Evolutionary conservation across 2,888 invertebrate species (phyloP).

Genomic region (Thelaira solivaga): DNA sequence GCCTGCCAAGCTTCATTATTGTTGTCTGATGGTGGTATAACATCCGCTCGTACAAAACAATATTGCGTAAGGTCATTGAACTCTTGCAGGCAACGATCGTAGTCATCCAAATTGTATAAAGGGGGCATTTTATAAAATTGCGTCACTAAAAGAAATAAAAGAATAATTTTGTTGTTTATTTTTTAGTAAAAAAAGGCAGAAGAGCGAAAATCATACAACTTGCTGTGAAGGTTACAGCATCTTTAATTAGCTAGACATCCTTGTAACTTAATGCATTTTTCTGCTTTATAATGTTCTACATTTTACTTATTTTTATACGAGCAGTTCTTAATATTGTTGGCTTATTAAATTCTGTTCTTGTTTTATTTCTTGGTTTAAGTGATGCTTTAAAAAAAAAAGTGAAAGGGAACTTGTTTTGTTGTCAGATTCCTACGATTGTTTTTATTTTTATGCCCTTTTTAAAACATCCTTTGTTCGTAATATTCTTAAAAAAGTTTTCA

Average conservation of each 20-base stretch:
- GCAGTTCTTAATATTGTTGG: constrained; percentile 14
- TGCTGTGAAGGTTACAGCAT: not conserved
- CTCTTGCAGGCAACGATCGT: constrained; percentile 74
- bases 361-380: not conserved
- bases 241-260: constrained; percentile 43
- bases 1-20: constrained; percentile 68
- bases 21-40: constrained; percentile 66
- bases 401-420: constrained; percentile 61
- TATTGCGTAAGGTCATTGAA: constrained; percentile 66
- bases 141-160: constrained; percentile 69
- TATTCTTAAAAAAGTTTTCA: constrained; percentile 17
- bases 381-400: constrained; percentile 45
- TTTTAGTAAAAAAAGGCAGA: constrained; percentile 17
- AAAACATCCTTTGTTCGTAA: constrained; percentile 39
- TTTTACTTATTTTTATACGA: no score
- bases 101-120: constrained; percentile 74
- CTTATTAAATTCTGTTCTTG: constrained; percentile 13
- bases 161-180: constrained; percentile 23
- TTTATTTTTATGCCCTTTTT: constrained; percentile 1
- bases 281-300: not conserved
- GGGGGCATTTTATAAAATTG: constrained; percentile 75
- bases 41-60: constrained; percentile 72
- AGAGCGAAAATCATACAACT: not conserved
- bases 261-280: constrained; percentile 37
- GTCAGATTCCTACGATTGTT: not conserved